Evolutionary conservation across 2,888 invertebrate genomes (phyloP).

Genomic region (Hypomecis atomaria): DNA sequence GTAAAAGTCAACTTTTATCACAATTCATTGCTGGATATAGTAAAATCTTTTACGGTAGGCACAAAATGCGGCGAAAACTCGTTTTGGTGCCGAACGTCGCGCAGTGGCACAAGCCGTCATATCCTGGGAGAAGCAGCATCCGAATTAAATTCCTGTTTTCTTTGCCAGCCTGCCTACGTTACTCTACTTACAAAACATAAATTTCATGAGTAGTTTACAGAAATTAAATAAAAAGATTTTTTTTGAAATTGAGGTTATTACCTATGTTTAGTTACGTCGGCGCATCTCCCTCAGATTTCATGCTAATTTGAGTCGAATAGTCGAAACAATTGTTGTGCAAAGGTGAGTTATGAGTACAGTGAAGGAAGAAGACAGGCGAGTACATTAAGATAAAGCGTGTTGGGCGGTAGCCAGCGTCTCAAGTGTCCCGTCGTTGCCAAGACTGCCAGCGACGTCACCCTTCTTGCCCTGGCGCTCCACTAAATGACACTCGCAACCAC

Average conservation of each 20-base stretch:
- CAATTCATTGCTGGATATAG: conserved; percentile 43
- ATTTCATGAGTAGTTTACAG: conserved; percentile 59
- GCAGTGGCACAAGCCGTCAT: conserved; percentile 72
- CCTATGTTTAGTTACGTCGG: conserved; percentile 47
- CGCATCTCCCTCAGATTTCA: conserved; percentile 48
- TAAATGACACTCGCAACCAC: conserved; percentile 30
- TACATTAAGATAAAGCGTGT: conserved; percentile 80
- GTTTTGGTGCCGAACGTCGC: conserved; percentile 54
- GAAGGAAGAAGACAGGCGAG: conserved; percentile 72
- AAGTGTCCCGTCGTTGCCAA: conserved; percentile 75
- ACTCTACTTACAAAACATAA: conserved; percentile 51
- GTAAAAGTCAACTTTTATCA: conserved; percentile 31
- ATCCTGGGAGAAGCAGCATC: conserved; percentile 65
- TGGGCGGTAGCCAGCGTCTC: conserved; percentile 79
- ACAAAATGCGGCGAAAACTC: conserved; percentile 68
- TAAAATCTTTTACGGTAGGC: conserved; percentile 52
- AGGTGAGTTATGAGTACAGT: conserved; percentile 69
- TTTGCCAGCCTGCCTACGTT: conserved; percentile 50
- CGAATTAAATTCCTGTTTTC: conserved; percentile 79
- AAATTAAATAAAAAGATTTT: conserved; percentile 58
- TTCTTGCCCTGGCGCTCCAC: conserved; percentile 35
- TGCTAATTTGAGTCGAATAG: conserved; percentile 50
- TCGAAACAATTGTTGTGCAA: conserved; percentile 70
- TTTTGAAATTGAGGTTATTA: conserved; percentile 59
- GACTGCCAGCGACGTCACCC: conserved; percentile 51